These are phyloP conservation scores for Loris lydekkerianus DNA, from an alignment of 2,797 vertebrate species.

Conservation along the genomic window DNA sequence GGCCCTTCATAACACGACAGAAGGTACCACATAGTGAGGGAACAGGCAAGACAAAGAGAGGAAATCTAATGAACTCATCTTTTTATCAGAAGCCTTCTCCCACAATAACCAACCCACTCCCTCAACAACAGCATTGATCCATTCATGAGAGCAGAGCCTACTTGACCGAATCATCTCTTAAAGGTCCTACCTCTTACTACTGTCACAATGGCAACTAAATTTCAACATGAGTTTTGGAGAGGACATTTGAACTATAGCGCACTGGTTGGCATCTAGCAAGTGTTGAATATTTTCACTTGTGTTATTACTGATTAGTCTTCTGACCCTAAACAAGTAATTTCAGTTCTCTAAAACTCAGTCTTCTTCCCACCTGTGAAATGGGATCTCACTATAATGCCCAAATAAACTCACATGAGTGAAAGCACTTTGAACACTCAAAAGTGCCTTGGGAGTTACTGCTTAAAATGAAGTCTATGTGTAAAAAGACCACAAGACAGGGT, in stretches of 20 bases:
- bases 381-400: neutral
- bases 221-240: neutral
- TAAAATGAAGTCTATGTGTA: neutral
- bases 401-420: neutral
- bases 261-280: neutral
- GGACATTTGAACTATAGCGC: neutral
- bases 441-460: neutral
- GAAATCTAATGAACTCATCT: neutral
- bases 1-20: neutral
- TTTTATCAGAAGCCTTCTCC: neutral
- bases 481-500: neutral
- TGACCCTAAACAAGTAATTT: neutral
- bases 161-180: neutral
- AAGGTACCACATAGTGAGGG: neutral
- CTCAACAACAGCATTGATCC: neutral
- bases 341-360: neutral
- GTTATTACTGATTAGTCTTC: neutral
- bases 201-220: neutral
- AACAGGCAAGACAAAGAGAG: neutral
- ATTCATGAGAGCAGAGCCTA: neutral
- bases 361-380: neutral
- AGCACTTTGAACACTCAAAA: neutral
- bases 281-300: neutral
- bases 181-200: neutral
- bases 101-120: neutral